Percentiles rank a stretch among this genome's conserved stretches.
Evolutionary conservation across 2,888 invertebrate genomes (phyloP).

Genomic region (Zygothrica quintamaculata): DNA sequence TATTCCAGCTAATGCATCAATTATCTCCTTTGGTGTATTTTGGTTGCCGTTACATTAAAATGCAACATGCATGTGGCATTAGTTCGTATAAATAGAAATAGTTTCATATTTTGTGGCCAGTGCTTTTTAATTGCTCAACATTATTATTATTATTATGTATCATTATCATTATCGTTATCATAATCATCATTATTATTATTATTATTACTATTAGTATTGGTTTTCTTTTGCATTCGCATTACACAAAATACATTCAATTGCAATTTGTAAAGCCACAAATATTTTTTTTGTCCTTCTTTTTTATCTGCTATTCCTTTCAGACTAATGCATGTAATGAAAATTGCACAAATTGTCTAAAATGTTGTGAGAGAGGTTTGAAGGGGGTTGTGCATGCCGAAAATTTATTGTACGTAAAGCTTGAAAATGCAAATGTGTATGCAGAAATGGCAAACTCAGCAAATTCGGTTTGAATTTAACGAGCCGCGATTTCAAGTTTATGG

Average conservation of each 20-base stretch:
- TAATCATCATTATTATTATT: slow-evolving; percentile 52
- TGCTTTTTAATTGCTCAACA: slow-evolving; percentile 66
- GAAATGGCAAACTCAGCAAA: slow-evolving; percentile 37
- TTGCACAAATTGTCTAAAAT: slow-evolving; percentile 51
- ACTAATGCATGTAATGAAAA: slow-evolving; percentile 45
- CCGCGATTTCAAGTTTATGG: slow-evolving; percentile 45
- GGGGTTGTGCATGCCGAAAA: slow-evolving; percentile 1
- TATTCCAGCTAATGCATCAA: slow-evolving; percentile 73
- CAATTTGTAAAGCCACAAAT: slow-evolving; percentile 29
- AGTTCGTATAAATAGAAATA: slow-evolving; percentile 40
- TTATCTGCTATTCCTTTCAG: slow-evolving; percentile 5
- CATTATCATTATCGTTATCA: slow-evolving; percentile 54
- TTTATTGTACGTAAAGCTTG: slow-evolving; percentile 35
- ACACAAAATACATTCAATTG: slow-evolving; percentile 56
- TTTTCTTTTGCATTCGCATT: slow-evolving; percentile 31
- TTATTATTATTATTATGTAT: slow-evolving; percentile 42
- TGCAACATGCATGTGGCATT: slow-evolving; percentile 36
- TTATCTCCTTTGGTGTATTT: slow-evolving; percentile 57
- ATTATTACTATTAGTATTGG: slow-evolving; percentile 53
- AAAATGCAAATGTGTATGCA: slow-evolving; percentile 35
- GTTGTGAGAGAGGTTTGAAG: slow-evolving; percentile 4
- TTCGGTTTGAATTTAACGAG: slow-evolving; percentile 46
- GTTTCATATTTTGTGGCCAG: slow-evolving; percentile 52
- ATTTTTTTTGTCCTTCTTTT: slow-evolving; percentile 1
- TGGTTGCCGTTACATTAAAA: slow-evolving; percentile 53